Percentiles rank a stretch among this genome's conserved stretches.
Evolutionary conservation across 1,140 invertebrate species (phyloP).

Genomic region (Pseudomyrmex pallidus): DNA sequence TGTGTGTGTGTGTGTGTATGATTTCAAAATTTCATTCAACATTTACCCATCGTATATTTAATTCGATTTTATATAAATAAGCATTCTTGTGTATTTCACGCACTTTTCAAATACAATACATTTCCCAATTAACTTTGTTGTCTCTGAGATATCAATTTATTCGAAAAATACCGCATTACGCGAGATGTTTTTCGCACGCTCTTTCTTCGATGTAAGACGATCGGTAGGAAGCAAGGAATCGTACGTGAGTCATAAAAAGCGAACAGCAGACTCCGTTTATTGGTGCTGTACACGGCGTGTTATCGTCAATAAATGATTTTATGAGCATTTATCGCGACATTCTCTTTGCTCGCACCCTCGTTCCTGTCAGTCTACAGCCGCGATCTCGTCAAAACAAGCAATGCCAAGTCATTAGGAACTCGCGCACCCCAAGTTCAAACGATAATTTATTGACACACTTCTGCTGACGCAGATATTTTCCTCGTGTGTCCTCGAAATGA

Average conservation of each 20-base stretch:
- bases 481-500: neutral
- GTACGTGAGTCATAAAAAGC: slow-evolving; percentile 50
- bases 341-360: neutral
- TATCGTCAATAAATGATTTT: slow-evolving; percentile 62
- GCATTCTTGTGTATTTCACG: neutral
- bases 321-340: slow-evolving; percentile 59
- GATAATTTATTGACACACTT: slow-evolving; percentile 1
- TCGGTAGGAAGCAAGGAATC: slow-evolving; percentile 19
- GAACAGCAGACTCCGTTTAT: slow-evolving; percentile 25
- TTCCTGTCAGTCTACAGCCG: slow-evolving; percentile 8
- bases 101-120: neutral
- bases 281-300: slow-evolving; percentile 45
- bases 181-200: neutral
- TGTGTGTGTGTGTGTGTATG: too few relatives aligned
- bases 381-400: slow-evolving; percentile 34
- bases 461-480: neutral
- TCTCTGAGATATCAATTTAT: too few relatives aligned
- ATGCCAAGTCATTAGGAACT: slow-evolving; percentile 35
- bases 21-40: neutral
- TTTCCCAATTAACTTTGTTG: too few relatives aligned
- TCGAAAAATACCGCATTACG: neutral
- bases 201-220: neutral
- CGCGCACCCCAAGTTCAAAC: slow-evolving; percentile 4
- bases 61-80: too few relatives aligned
- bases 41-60: neutral